Evolutionary conservation across 2,113 vertebrate genomes (phyloP), one percentile per base, ranked within the genome.

Genomic region (Gasterosteus aculeatus): DNA sequence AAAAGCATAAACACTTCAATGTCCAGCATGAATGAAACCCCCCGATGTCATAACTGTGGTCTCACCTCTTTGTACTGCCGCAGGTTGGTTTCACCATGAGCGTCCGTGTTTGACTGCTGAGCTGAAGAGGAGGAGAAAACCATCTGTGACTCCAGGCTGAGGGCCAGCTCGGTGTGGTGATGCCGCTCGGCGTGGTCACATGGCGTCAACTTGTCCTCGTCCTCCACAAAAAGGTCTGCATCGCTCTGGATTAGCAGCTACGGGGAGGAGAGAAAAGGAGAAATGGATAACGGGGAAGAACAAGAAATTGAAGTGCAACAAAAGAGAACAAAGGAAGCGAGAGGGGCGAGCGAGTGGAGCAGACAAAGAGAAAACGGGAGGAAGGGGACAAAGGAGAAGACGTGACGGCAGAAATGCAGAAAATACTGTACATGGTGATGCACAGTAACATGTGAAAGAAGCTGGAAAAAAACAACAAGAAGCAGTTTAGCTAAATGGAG

Each of bases 141-240:
- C 92, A 93, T 93, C 90, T 93, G 92, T 1, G 92, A 93, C 86
- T 93, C 92, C 71, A 93, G 85, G 87, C 90, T 93, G 81, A 93
- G 92, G 67, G 92, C 92, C 87, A 93, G 82, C 82, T 93, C 92
- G 10, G 89, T 93, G 91, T 93, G 92, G 79, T 89, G 91, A 57
- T 92, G 91, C 64, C 91, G 88, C 87, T 93, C 92, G 5, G 92
- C 92, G 0, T 92, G 91, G 81, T 93, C 92, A 61, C 92, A 93
- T 11, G 92, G 92, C 33, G 92, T 93, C 84, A 93, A 69, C 82
- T 89, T 91, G 69, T 92, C 89, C 74, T 93, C 89, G 1, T 93
- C 91, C 84, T 93, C 92, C 58, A 90, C 89, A 75, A 93, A 93
- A 54, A 93, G 92, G 82, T 93, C 92, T 1, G 92, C 92, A 44